phyloP scores from a whole-genome alignment of 2,113 vertebrate species.

The Lota lota region DNA sequence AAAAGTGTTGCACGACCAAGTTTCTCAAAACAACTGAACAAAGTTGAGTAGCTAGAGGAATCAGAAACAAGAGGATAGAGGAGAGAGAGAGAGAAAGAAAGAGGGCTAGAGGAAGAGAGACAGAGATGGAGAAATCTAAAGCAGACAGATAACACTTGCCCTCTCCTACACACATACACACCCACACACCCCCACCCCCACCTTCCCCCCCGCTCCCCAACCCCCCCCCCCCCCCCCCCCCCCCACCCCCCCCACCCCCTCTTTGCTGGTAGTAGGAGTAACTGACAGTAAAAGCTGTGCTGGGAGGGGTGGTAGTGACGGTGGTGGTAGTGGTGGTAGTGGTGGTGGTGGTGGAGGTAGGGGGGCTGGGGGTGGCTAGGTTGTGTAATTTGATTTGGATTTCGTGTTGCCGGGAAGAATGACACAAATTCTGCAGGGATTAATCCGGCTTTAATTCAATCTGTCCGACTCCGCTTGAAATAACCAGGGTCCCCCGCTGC shows the following conservation, averaged over 20 bases:
- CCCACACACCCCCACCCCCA: constrained; percentile 7
- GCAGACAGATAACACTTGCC: background rate
- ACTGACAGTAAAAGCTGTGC: constrained; percentile 7
- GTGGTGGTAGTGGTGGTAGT: background rate
- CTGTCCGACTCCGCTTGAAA: constrained; percentile 60
- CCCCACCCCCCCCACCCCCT: background rate
- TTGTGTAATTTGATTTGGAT: constrained; percentile 69
- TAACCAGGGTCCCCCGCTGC: constrained; percentile 49
- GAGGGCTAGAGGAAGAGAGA: background rate
- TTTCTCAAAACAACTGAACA: too few relatives aligned
- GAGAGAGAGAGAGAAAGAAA: too few relatives aligned
- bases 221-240: constrained; percentile 4
- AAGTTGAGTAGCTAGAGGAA: too few relatives aligned
- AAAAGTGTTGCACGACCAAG: too few relatives aligned
- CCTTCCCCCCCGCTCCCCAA: background rate
- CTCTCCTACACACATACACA: background rate
- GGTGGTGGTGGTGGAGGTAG: background rate
- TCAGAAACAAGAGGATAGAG: too few relatives aligned
- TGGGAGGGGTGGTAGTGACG: too few relatives aligned
- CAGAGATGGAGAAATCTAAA: background rate
- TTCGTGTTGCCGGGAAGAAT: constrained; percentile 68
- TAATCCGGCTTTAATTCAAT: constrained; percentile 77
- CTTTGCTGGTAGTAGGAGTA: too few relatives aligned
- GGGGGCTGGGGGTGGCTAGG: background rate
- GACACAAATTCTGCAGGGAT: constrained; percentile 69